Base-by-base conservation (phyloP, 2,113 vertebrate species). In the Seriola quinqueradiata region DNA sequence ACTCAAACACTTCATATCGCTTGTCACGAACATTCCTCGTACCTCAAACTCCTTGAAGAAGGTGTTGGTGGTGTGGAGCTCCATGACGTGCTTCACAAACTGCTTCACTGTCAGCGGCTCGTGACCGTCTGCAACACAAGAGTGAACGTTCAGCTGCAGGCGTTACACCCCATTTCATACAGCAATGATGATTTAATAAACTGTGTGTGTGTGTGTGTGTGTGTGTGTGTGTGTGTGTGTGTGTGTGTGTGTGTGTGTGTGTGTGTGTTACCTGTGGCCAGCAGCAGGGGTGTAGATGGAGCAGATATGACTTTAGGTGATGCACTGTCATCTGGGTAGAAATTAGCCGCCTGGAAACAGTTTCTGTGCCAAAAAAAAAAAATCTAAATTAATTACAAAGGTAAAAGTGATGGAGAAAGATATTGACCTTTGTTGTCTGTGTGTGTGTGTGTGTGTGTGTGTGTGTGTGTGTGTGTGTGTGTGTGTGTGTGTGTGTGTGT, bases 21-120 rank as follows among this genome's bases (percentile, higher is more conserved):
- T 42, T 2, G 73, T 14, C 4, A 52, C 19, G n/a, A 71, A 70
- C 40, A 52, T 44, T 3, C 1, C 5, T 80, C 70, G 0, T 95
- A 99, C 98, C 98, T 99, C 97, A 94, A 99, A 99, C 95, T 99
- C 98, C 94, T 97, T 97, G 90, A 95, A 95, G 95, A 99, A 99
- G 28, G 95, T 96, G 96, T 93, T 97, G 93, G 93, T 97, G 94
- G 94, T 89, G 95, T 99, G 97, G 85, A 99, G 97, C 83, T 98
- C 97, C 93, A 96, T 95, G 87, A 98, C 97, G 65, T 98, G 98
- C 89, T 97, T 98, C 90, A 97, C 97, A 92, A 99, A 99, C 92
- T 99, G 96, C 90, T 97, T 99, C 94, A 98, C 94, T 70, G 97
- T 95, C 94, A 99, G 95, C 64, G 97, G 96, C 96, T 97, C 97